Base-by-base conservation (phyloP, 2,888 invertebrate species). In the Lamellibrachia columna region DNA sequence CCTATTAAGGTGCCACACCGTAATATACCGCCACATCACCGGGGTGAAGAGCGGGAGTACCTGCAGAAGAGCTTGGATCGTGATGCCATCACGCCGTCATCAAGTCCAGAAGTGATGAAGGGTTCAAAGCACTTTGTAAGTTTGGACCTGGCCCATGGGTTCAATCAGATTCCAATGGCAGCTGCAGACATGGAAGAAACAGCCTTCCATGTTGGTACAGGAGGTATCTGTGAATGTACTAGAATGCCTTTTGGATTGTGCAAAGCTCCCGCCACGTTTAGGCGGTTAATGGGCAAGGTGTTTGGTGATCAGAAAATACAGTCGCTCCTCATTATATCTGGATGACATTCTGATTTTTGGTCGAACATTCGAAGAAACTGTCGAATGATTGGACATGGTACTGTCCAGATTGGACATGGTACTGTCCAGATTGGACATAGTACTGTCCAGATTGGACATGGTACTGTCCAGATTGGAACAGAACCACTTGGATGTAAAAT, bases 381-480 rank as follows among this genome's bases (percentile, higher is more conserved):
- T 93, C 75, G 90, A 94, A 7, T 93, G 93, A 22, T 93, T 92
- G 53, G 58, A 58, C 52, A 91, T 93, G 91, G 91, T 53, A 40
- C 22, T 91, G 40, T n/a, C 40, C n/a, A 40, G 93, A 22, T 93
- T 92, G 53, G 58, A 58, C 52, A 91, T 93, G 91, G 91, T 53
- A 40, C 22, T 91, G 40, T n/a, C 40, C n/a, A 40, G 93, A 22
- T 93, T 92, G 53, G 58, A 58, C 52, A 91, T 93, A 52, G 91
- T 53, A 40, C 22, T 91, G 40, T n/a, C 40, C n/a, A 40, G 40
- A 40, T 40, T 40, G 40, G 40, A 40, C 40, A 40, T 40, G 40
- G 40, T 40, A 40, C 40, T 40, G 40, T 40, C 40, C 40, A 40
- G 53, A 52, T 52, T 91, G n/a, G 52, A 40, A 7, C 9, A 40